phyloP scores from a whole-genome alignment of 92 coral and sea anemone genomes.

The Zoanthus sansibaricus region DNA sequence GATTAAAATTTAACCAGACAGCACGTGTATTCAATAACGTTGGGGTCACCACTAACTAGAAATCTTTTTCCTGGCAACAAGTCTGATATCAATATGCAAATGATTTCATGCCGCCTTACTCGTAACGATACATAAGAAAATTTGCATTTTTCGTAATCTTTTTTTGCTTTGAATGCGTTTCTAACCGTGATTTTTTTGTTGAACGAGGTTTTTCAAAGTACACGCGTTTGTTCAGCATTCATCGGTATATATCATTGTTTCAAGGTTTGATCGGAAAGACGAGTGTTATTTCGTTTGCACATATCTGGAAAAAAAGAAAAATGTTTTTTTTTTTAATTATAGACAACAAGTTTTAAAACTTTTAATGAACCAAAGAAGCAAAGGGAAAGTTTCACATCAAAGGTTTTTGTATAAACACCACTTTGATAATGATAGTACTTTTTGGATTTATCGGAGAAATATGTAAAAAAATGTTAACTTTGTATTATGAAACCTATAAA shows the following conservation, averaged over 20 bases:
- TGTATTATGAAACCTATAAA: too few species aligned
- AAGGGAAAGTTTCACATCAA: too few species aligned
- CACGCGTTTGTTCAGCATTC: not conserved
- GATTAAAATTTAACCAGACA: slow-evolving; percentile 24
- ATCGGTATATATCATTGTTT: not conserved
- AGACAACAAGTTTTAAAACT: too few species aligned
- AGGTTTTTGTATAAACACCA: too few species aligned
- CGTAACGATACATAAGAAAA: not conserved
- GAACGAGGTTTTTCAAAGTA: not conserved
- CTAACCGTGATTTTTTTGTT: not conserved
- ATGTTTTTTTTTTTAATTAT: too few species aligned
- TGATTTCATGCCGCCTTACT: not conserved
- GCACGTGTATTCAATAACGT: not conserved
- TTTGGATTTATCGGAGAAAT: too few species aligned
- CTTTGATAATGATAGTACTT: too few species aligned
- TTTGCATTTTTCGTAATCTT: slow-evolving; percentile 7
- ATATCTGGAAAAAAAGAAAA: too few species aligned
- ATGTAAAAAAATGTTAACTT: too few species aligned
- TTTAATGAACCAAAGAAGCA: too few species aligned
- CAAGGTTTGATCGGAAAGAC: too few species aligned
- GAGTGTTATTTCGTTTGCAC: too few species aligned
- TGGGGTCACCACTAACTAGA: not conserved
- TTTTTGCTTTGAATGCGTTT: not conserved
- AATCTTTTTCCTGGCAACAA: slow-evolving; percentile 33
- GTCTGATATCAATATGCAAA: slow-evolving; percentile 17